Percentiles rank a stretch among this genome's conserved stretches.
phyloP scores from a whole-genome alignment of 2,797 vertebrate species.

The Zalophus californianus region DNA sequence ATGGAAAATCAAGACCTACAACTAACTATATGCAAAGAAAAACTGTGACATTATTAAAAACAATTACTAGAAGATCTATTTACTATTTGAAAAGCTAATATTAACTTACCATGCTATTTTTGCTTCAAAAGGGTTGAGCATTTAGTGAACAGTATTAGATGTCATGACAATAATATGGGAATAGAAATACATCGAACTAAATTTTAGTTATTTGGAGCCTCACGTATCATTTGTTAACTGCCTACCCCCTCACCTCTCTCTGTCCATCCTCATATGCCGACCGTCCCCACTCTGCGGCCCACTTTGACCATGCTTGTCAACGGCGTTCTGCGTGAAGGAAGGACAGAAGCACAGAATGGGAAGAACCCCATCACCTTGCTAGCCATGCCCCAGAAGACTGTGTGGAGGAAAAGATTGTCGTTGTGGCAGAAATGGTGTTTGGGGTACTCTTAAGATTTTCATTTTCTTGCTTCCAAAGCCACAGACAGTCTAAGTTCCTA shows the following conservation, averaged over 20 bases:
- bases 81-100: not conserved
- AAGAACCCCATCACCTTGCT: not conserved
- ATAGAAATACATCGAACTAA: not conserved
- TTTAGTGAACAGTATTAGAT: not conserved
- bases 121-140: not conserved
- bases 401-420: fast-evolving
- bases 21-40: not conserved
- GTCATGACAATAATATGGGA: not conserved
- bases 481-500: not conserved
- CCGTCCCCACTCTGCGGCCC: too few relatives aligned
- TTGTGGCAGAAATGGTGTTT: not conserved
- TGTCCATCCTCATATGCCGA: fast-evolving
- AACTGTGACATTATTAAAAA: not conserved
- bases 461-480: not conserved
- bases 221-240: fast-evolving
- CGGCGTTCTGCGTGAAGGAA: fast-evolving
- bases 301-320: not conserved
- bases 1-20: not conserved
- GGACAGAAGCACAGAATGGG: fast-evolving
- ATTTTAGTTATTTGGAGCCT: not conserved
- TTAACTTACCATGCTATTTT: not conserved
- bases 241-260: not conserved
- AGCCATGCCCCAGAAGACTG: fast-evolving
- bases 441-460: not conserved
- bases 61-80: not conserved